These are phyloP conservation scores for Mus spicilegus DNA, from an alignment of 2,113 vertebrate species.

Conservation along the genomic window DNA sequence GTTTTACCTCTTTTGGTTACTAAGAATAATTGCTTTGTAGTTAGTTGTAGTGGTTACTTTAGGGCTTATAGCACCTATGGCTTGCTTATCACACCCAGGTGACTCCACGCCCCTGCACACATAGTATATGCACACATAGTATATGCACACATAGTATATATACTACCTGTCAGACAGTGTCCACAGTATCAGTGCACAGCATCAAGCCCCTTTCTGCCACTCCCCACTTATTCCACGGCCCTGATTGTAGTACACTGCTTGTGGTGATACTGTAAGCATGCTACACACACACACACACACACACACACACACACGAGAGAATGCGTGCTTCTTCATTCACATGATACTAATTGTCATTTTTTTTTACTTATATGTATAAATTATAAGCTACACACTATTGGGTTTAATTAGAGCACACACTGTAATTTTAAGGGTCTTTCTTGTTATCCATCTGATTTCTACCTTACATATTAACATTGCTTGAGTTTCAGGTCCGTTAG, in stretches of 20 bases:
- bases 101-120: background rate
- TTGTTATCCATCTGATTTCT: background rate
- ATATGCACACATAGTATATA: background rate
- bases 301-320: too few relatives aligned
- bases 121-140: background rate
- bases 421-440: background rate
- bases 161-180: background rate
- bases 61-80: background rate
- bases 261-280: background rate
- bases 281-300: too few relatives aligned
- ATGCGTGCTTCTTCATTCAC: background rate
- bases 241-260: background rate
- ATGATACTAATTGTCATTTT: background rate
- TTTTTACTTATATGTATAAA: background rate
- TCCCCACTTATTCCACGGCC: background rate
- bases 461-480: background rate
- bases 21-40: background rate
- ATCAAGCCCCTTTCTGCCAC: background rate
- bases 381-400: background rate
- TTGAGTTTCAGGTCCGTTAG: background rate
- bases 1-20: slow-evolving; percentile 35
- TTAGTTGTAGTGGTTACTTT: slow-evolving; percentile 27
- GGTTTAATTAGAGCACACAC: background rate
- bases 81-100: background rate
- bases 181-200: background rate